A percentile compares a stretch with the other conserved stretches of the same genome.
phyloP scores from a whole-genome alignment of 2,888 invertebrate species.

The Andricus quercusramuli region DNA sequence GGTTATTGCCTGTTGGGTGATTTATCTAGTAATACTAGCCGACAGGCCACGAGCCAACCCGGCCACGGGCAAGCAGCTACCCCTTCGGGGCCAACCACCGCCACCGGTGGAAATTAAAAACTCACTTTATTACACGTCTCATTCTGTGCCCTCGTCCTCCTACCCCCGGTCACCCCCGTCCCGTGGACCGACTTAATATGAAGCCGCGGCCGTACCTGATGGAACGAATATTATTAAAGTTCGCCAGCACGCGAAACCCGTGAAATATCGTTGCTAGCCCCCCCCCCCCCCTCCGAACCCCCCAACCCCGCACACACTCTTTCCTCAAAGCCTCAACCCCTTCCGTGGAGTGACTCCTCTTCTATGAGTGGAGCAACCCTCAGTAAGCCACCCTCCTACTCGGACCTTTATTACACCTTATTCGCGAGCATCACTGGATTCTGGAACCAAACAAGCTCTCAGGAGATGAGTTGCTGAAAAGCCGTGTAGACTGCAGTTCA shows the following conservation, averaged over 20 bases:
- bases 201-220: conserved; percentile 72
- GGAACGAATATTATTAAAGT: conserved; percentile 79
- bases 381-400: conserved; percentile 46
- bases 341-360: not conserved
- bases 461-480: conserved; percentile 36
- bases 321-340: conserved; percentile 21
- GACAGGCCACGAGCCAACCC: conserved; percentile 74
- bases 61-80: conserved; percentile 63
- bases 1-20: conserved; percentile 79
- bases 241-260: conserved; percentile 76
- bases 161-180: conserved; percentile 41
- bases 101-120: conserved; percentile 78
- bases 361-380: conserved; percentile 12
- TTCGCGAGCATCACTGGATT: conserved; percentile 46
- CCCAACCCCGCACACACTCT: not conserved
- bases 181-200: conserved; percentile 54
- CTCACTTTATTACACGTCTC: conserved; percentile 79
- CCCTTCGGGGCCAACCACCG: conserved; percentile 69
- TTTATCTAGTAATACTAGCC: conserved; percentile 79
- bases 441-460: conserved; percentile 44
- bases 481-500: conserved; percentile 17
- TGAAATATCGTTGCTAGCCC: conserved; percentile 73
- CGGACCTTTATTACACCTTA: conserved; percentile 54
- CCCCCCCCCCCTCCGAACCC: conserved; percentile 45
- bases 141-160: conserved; percentile 64